A percentile compares a stretch with the other conserved stretches of the same genome.
phyloP scores from a whole-genome alignment of 2,113 vertebrate species.

The Chaenocephalus aceratus region DNA sequence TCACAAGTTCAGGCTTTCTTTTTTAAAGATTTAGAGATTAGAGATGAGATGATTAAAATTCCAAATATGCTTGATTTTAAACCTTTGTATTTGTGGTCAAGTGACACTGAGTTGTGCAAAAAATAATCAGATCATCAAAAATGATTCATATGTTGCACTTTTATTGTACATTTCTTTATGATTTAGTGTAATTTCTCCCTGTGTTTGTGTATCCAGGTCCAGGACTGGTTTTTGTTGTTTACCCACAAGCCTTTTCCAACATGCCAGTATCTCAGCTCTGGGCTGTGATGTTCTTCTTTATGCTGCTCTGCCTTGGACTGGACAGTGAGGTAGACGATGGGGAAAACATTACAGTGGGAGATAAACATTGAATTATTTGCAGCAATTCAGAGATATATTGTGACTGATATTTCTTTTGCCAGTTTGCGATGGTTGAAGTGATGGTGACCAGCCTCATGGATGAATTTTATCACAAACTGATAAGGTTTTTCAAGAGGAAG shows the following conservation, averaged over 20 bases:
- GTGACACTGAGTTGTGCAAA: background rate
- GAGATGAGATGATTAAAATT: too few relatives aligned
- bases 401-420: background rate
- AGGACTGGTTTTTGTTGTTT: conserved; percentile 83
- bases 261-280: conserved; percentile 85
- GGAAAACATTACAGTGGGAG: background rate
- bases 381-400: background rate
- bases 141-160: background rate
- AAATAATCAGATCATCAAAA: background rate
- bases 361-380: background rate
- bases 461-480: conserved; percentile 56
- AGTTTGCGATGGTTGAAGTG: conserved; percentile 88
- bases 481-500: conserved; percentile 74
- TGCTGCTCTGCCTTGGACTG: conserved; percentile 84
- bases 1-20: too few relatives aligned
- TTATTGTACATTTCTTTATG: background rate
- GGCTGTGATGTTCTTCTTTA: conserved; percentile 85
- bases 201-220: conserved; percentile 70
- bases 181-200: background rate
- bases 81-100: background rate
- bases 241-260: conserved; percentile 85
- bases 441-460: conserved; percentile 86
- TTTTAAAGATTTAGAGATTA: too few relatives aligned
- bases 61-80: background rate
- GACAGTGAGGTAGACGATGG: conserved; percentile 81